Conservation (phyloP, 2,113 vertebrate species). For the Sylvicapra grimmia region DNA sequence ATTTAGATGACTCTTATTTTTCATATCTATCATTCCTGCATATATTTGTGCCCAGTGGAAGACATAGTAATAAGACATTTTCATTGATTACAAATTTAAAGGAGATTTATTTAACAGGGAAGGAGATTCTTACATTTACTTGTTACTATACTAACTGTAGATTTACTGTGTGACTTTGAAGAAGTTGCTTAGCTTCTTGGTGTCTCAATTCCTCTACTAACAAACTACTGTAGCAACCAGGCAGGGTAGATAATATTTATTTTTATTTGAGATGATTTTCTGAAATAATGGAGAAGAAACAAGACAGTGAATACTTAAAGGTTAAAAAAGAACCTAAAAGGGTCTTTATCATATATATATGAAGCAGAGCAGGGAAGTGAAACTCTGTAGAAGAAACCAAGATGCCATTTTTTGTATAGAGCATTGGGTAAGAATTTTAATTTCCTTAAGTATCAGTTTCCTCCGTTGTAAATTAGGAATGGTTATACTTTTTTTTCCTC, state of each 20-base stretch:
- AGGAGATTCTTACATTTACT: neutral
- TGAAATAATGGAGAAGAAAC: neutral
- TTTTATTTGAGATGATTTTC: neutral
- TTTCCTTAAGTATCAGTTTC: neutral
- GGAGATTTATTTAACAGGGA: neutral
- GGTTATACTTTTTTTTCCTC: neutral
- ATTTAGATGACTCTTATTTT: neutral
- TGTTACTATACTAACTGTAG: neutral
- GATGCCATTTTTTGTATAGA: neutral
- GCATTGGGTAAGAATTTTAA: neutral
- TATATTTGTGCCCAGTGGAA: neutral
- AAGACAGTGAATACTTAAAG: neutral
- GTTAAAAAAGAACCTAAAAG: neutral
- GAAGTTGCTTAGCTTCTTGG: neutral
- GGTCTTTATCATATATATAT: neutral
- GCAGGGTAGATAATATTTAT: neutral
- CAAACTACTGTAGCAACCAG: neutral
- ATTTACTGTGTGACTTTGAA: neutral
- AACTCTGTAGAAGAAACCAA: neutral
- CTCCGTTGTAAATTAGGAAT: neutral
- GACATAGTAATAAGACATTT: neutral
- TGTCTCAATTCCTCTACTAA: neutral
- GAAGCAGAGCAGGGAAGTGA: neutral
- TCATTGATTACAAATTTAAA: neutral
- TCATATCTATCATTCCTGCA: neutral